Evolutionary conservation across 1,140 invertebrate species (phyloP).

Genomic region (Idris sp.): DNA sequence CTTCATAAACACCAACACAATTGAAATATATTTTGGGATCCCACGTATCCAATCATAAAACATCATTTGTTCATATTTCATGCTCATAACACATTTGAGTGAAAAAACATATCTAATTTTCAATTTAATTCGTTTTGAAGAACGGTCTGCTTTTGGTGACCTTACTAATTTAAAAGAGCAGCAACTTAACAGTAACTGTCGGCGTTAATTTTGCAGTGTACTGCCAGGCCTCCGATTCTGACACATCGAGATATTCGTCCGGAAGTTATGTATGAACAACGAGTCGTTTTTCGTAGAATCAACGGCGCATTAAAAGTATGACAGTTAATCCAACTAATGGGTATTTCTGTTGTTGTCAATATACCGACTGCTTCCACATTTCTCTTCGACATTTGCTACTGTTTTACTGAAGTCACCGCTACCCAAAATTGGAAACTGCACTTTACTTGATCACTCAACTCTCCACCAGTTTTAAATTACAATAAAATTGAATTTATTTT

Average conservation of each 20-base stretch:
- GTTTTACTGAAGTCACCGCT: constrained; percentile 52
- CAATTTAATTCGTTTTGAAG: not conserved
- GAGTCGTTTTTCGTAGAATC: constrained; percentile 62
- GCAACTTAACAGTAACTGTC: constrained; percentile 54
- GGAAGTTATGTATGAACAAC: constrained; percentile 59
- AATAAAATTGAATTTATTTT: constrained; percentile 36
- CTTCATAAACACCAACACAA: constrained; percentile 5
- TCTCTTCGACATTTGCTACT: constrained; percentile 54
- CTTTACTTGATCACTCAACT: constrained; percentile 63
- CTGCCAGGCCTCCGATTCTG: constrained; percentile 38
- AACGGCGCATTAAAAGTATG: constrained; percentile 61
- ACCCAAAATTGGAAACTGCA: constrained; percentile 62
- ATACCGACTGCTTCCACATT: constrained; percentile 58
- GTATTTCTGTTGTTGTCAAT: constrained; percentile 60
- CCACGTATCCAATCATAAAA: constrained; percentile 14
- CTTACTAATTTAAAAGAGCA: constrained; percentile 52
- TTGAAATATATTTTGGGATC: constrained; percentile 13
- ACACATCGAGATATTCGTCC: constrained; percentile 53
- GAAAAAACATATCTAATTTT: constrained; percentile 37
- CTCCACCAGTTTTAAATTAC: constrained; percentile 49
- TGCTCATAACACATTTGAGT: constrained; percentile 14
- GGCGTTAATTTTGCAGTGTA: constrained; percentile 44
- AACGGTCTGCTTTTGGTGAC: constrained; percentile 21
- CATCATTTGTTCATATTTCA: constrained; percentile 45
- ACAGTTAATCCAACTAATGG: constrained; percentile 65